phyloP scores from a whole-genome alignment of 2,797 vertebrate species.

The Sylvilagus floridanus region DNA sequence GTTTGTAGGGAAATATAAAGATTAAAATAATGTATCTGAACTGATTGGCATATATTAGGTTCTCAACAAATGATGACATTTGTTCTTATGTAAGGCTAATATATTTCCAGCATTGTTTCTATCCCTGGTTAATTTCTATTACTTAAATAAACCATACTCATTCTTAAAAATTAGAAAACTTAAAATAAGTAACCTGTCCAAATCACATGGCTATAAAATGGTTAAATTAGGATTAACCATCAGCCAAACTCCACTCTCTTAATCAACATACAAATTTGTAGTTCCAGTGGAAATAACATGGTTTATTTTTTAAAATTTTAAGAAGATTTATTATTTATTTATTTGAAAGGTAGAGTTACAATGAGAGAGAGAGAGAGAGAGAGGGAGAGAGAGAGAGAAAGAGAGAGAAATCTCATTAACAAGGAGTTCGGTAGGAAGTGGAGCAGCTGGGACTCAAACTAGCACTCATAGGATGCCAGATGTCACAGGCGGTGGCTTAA shows the following conservation, averaged over 20 bases:
- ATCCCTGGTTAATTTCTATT: neutral
- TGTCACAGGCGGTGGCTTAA: too few relatives aligned
- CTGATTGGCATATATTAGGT: neutral
- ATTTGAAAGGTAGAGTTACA: too few relatives aligned
- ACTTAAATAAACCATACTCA: neutral
- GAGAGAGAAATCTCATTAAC: too few relatives aligned
- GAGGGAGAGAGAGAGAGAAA: too few relatives aligned
- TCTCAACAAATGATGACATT: neutral
- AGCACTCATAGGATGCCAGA: too few relatives aligned
- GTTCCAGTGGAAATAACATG: fast-evolving
- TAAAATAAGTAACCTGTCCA: neutral
- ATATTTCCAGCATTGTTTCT: neutral
- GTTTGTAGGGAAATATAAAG: neutral
- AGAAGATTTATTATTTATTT: too few relatives aligned
- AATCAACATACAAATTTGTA: neutral
- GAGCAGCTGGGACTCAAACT: too few relatives aligned
- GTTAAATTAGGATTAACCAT: neutral
- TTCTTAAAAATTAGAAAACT: slow-evolving; percentile 11
- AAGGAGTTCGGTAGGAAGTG: too few relatives aligned
- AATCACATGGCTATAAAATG: neutral
- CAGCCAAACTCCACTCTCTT: neutral
- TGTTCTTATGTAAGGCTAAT: neutral
- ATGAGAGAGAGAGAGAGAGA: too few relatives aligned
- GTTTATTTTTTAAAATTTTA: too few relatives aligned
- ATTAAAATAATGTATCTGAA: neutral